phyloP scores from a whole-genome alignment of 2,888 invertebrate species.

The Plagodis pulveraria region DNA sequence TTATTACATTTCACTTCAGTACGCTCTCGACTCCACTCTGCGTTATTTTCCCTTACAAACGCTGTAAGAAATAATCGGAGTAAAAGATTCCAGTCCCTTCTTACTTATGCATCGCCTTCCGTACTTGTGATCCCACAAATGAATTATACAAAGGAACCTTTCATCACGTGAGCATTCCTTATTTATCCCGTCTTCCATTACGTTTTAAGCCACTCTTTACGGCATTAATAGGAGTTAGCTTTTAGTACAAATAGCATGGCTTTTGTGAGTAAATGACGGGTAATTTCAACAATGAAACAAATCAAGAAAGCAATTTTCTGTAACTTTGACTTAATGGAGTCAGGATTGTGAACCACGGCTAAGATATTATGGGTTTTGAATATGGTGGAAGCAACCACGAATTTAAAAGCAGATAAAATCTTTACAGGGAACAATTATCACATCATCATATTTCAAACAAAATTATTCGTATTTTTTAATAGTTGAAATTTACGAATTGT shows the following conservation, averaged over 20 bases:
- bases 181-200: conserved; percentile 55
- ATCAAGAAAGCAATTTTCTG: too few species aligned
- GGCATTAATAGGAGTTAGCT: conserved; percentile 39
- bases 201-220: conserved; percentile 40
- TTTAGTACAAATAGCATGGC: conserved; percentile 45
- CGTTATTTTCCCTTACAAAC: conserved; percentile 19
- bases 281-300: too few species aligned
- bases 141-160: conserved; percentile 54
- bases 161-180: conserved; percentile 48
- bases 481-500: too few species aligned
- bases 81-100: conserved; percentile 31
- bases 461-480: too few species aligned
- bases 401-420: too few species aligned
- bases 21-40: conserved; percentile 7
- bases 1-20: conserved; percentile 20
- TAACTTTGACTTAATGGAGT: too few species aligned
- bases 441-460: too few species aligned
- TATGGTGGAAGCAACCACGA: too few species aligned
- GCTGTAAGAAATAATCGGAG: conserved; percentile 27
- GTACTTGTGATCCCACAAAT: conserved; percentile 49
- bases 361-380: too few species aligned
- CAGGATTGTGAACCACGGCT: too few species aligned
- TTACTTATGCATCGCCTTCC: conserved; percentile 47
- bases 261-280: not conserved
- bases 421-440: too few species aligned